Percentiles rank a stretch among this genome's conserved stretches.
Evolutionary conservation across 1,140 invertebrate genomes (phyloP).

Genomic region (Limonius californicus): DNA sequence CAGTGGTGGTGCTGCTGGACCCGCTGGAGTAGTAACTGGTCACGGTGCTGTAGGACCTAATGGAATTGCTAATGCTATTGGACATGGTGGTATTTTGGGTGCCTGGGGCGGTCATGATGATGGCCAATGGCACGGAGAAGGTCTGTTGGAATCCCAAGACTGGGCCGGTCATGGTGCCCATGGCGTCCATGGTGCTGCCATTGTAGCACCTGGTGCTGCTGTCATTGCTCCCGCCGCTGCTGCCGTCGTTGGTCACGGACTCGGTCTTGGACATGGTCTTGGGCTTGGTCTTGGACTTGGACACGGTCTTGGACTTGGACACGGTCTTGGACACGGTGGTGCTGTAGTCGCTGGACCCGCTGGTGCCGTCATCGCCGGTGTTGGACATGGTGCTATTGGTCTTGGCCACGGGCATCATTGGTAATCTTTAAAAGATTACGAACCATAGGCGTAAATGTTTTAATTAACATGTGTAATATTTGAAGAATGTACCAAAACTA

Average conservation of each 20-base stretch:
- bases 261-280: neutral
- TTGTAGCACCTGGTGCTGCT: slow-evolving; percentile 31
- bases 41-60: slow-evolving; percentile 5
- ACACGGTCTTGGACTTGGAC: neutral
- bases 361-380: neutral
- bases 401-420: neutral
- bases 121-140: neutral
- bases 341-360: slow-evolving; percentile 11
- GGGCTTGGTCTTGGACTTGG: neutral
- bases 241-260: slow-evolving; percentile 18
- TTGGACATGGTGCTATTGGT: neutral
- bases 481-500: no score
- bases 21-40: slow-evolving; percentile 15
- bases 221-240: slow-evolving; percentile 26
- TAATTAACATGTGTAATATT: no score
- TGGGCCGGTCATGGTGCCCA: neutral
- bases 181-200: slow-evolving; percentile 24
- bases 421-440: neutral
- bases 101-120: neutral
- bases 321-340: neutral
- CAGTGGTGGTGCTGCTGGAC: slow-evolving; percentile 14
- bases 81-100: neutral
- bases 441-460: neutral
- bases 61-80: neutral
- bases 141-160: slow-evolving; percentile 13